Evolutionary conservation across 2,113 vertebrate genomes (phyloP).

Genomic region (Oncorhynchus tshawytscha): DNA sequence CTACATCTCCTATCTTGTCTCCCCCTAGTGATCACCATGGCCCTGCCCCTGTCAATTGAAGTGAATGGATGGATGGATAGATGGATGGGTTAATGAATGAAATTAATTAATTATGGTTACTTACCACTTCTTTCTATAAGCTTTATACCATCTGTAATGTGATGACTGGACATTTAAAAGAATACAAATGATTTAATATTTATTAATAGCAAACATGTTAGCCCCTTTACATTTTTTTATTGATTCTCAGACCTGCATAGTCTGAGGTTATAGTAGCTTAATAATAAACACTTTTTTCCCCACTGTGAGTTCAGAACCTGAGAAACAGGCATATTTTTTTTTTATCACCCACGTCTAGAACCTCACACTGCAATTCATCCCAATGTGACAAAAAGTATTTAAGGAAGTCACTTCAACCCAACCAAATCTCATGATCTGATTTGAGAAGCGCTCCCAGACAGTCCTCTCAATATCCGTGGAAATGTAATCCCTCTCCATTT

Average conservation of each 20-base stretch:
- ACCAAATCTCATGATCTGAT: not conserved
- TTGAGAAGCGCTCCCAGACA: not conserved
- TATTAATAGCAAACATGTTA: too few relatives aligned
- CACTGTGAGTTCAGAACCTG: too few relatives aligned
- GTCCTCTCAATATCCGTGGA: conserved; percentile 20
- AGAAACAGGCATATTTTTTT: too few relatives aligned
- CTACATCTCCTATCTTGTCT: not conserved
- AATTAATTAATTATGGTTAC: too few relatives aligned
- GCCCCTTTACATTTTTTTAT: too few relatives aligned
- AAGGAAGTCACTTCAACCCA: not conserved
- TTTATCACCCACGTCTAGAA: not conserved
- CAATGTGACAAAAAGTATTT: not conserved
- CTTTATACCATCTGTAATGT: too few relatives aligned
- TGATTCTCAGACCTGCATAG: too few relatives aligned
- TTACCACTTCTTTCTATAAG: too few relatives aligned
- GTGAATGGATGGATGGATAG: not conserved
- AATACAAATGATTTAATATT: too few relatives aligned
- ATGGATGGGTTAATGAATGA: not conserved
- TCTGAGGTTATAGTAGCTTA: too few relatives aligned
- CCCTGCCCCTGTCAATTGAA: not conserved
- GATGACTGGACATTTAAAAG: too few relatives aligned
- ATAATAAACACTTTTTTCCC: too few relatives aligned
- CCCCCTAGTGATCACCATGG: not conserved
- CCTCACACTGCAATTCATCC: not conserved
- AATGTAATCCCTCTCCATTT: conserved; percentile 23